Evolutionary conservation across 53 echinoderm and acorn worm species (phyloP).

Genomic region (Luidia sarsii): DNA sequence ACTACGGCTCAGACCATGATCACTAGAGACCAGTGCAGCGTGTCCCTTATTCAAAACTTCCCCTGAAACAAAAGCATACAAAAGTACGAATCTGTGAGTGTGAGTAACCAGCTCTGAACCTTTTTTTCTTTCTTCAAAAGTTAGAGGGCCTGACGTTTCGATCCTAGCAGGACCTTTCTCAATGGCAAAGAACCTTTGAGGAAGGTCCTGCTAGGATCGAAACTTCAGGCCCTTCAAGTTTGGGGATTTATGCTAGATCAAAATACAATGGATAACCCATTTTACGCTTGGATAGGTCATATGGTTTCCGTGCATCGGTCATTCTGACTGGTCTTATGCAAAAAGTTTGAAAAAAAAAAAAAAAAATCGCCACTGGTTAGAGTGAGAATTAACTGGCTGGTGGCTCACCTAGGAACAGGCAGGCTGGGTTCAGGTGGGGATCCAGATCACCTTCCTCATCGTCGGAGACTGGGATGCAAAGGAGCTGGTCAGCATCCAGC

Average conservation of each 20-base stretch:
- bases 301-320: not conserved
- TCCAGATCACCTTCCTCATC: constrained; percentile 81
- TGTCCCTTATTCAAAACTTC: constrained; percentile 42
- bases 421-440: constrained; percentile 70
- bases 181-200: too few species aligned
- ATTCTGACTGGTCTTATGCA: not conserved
- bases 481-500: constrained; percentile 49
- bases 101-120: too few species aligned
- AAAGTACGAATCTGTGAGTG: too few species aligned
- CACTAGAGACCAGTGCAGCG: constrained; percentile 77
- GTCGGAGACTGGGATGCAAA: constrained; percentile 68
- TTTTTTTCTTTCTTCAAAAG: too few species aligned
- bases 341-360: too few species aligned
- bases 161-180: too few species aligned
- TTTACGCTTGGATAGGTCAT: too few species aligned
- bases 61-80: constrained; percentile 55
- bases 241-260: too few species aligned
- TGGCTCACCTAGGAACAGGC: constrained; percentile 85
- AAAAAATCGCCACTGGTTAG: not conserved
- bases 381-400: not conserved
- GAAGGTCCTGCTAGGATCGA: too few species aligned
- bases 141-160: too few species aligned
- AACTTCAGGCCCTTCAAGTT: too few species aligned
- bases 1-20: constrained; percentile 84
- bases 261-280: too few species aligned